Conservation (phyloP, 2,113 vertebrate genomes). For the Pipa parva region DNA sequence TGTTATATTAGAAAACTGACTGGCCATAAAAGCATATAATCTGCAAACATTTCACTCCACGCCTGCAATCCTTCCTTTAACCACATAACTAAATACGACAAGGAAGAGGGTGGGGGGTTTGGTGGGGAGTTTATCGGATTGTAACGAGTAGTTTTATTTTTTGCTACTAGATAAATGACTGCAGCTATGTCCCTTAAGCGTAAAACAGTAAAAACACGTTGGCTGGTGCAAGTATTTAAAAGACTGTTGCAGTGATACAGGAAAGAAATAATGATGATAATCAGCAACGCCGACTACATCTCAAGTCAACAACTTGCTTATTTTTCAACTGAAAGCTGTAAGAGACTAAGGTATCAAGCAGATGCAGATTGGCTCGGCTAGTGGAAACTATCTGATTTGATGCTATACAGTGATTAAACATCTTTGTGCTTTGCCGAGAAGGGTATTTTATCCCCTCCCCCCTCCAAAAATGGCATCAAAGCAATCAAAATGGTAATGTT, state of each 20-base stretch:
- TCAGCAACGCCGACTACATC: slow-evolving; percentile 31
- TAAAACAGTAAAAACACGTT: slow-evolving; percentile 6
- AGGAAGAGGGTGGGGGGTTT: too few species aligned
- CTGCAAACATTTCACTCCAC: too few species aligned
- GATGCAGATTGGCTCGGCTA: slow-evolving; percentile 46
- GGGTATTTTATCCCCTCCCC: slow-evolving; percentile 70
- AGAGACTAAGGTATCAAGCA: slow-evolving; percentile 46
- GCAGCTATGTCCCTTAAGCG: slow-evolving; percentile 11
- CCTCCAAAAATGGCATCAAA: slow-evolving; percentile 94
- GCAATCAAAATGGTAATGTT: slow-evolving; percentile 99
- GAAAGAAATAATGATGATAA: slow-evolving; percentile 40
- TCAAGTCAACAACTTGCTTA: slow-evolving; percentile 58
- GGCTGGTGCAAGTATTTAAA: slow-evolving; percentile 27
- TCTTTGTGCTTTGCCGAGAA: slow-evolving; percentile 77
- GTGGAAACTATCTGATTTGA: slow-evolving; percentile 65
- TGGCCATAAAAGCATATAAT: not conserved
- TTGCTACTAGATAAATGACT: slow-evolving; percentile 12
- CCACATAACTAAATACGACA: too few species aligned
- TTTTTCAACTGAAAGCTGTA: slow-evolving; percentile 39
- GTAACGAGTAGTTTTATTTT: not conserved
- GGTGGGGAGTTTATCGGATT: not conserved
- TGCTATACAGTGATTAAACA: slow-evolving; percentile 70
- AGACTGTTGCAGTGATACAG: slow-evolving; percentile 51
- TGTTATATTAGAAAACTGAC: too few species aligned
- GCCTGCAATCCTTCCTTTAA: too few species aligned